Conservation (phyloP, 2,113 vertebrate genomes). For the Salvelinus sp. region DNA sequence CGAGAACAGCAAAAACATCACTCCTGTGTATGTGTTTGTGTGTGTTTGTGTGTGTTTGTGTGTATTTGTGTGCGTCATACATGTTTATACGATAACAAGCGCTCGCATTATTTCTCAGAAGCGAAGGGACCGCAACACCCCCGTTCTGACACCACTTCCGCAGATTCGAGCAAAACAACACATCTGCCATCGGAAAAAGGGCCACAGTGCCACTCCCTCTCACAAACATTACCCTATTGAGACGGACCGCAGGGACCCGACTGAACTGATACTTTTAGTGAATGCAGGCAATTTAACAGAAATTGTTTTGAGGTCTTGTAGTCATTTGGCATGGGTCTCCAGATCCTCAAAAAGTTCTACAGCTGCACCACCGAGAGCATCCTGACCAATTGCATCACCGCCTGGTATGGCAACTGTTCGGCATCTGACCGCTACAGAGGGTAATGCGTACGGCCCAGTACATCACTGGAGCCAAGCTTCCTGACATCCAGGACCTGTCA, state of each 20-base stretch:
- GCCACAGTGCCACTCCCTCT: constrained; percentile 19
- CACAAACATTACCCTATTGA: constrained; percentile 33
- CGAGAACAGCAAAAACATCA: constrained; percentile 46
- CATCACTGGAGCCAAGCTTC: no score
- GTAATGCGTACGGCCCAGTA: no score
- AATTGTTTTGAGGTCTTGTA: constrained; percentile 5
- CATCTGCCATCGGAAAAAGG: constrained; percentile 35
- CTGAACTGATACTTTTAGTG: constrained; percentile 31
- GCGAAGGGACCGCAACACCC: constrained; percentile 55
- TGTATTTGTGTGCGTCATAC: constrained; percentile 35
- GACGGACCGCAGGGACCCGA: constrained; percentile 56
- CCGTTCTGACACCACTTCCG: constrained; percentile 63
- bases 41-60: constrained; percentile 19
- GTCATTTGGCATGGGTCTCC: background rate
- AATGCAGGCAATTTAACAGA: constrained; percentile 26
- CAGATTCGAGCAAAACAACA: constrained; percentile 48
- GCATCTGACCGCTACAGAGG: no score
- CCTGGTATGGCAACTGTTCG: no score
- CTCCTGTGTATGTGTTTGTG: constrained; percentile 9
- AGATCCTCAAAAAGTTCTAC: no score
- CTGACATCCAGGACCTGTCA: no score
- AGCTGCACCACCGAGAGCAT: no score
- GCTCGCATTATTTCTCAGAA: constrained; percentile 74
- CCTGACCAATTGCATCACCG: no score
- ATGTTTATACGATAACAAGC: constrained; percentile 63